These are phyloP conservation scores for Stenotaenia linearis DNA, from an alignment of 2,888 invertebrate genomes.

Conservation along the genomic window DNA sequence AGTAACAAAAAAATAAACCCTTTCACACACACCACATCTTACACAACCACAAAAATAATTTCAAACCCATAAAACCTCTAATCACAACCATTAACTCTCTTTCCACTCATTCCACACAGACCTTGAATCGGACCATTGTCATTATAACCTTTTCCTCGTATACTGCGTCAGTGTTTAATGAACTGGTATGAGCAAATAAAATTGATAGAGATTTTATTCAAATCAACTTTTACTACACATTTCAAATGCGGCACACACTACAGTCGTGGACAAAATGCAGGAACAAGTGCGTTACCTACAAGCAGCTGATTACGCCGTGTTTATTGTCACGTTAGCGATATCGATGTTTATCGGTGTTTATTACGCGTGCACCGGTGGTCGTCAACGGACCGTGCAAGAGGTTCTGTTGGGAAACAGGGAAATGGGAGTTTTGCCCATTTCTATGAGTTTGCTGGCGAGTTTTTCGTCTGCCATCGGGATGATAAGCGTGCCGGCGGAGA, in stretches of 20 bases:
- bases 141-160: conserved; percentile 2
- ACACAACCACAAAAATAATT: too few relatives aligned
- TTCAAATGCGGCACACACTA: neutral
- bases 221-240: neutral
- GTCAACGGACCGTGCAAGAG: conserved; percentile 67
- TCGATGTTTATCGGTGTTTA: conserved; percentile 79
- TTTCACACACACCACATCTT: neutral
- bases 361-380: conserved; percentile 69
- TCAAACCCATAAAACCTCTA: neutral
- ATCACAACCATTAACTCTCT: neutral
- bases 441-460: conserved; percentile 68
- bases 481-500: conserved; percentile 84
- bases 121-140: neutral
- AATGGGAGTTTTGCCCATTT: conserved; percentile 82
- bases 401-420: conserved; percentile 66
- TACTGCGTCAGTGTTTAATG: neutral
- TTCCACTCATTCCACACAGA: neutral
- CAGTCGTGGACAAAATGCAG: neutral
- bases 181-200: neutral
- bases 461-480: conserved; percentile 87
- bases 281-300: neutral
- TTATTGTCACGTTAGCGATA: conserved; percentile 67
- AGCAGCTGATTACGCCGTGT: conserved; percentile 64
- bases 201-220: neutral
- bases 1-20: neutral